These are phyloP conservation scores for Diadema setosum DNA, from an alignment of 35 echinoderm and acorn worm genomes.

Conservation along the genomic window DNA sequence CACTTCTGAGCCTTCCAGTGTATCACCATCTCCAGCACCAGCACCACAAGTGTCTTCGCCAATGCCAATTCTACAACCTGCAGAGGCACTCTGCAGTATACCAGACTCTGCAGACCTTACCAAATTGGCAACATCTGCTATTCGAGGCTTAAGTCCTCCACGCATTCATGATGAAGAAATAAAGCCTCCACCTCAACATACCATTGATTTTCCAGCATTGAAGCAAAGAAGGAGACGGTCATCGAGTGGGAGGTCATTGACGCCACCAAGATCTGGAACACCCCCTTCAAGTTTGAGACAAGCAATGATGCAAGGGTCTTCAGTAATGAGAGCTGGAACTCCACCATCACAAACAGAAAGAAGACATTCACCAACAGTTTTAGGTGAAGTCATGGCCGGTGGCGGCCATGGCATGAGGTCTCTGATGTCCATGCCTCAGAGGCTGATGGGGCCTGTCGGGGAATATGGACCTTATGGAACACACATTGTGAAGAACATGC, in stretches of 20 bases:
- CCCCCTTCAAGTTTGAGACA: neutral
- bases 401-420: neutral
- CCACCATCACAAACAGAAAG: slow-evolving; percentile 8
- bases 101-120: slow-evolving; percentile 2
- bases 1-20: neutral
- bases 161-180: slow-evolving; percentile 27
- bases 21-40: slow-evolving; percentile 3
- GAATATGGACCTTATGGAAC: slow-evolving; percentile 1
- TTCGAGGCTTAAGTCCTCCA: slow-evolving; percentile 6
- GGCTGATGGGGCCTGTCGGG: neutral
- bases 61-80: slow-evolving; percentile 4
- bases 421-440: neutral
- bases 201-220: neutral
- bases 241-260: slow-evolving; percentile 4
- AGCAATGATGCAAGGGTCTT: neutral
- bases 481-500: neutral
- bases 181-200: neutral
- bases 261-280: neutral
- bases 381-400: neutral
- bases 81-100: slow-evolving; percentile 3
- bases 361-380: neutral
- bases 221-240: neutral
- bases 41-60: neutral
- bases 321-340: neutral
- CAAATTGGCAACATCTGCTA: slow-evolving; percentile 13